Evolutionary conservation across 2,797 vertebrate genomes (phyloP), one percentile per base, ranked within the genome.

Genomic region (Gastrophryne carolinensis): DNA sequence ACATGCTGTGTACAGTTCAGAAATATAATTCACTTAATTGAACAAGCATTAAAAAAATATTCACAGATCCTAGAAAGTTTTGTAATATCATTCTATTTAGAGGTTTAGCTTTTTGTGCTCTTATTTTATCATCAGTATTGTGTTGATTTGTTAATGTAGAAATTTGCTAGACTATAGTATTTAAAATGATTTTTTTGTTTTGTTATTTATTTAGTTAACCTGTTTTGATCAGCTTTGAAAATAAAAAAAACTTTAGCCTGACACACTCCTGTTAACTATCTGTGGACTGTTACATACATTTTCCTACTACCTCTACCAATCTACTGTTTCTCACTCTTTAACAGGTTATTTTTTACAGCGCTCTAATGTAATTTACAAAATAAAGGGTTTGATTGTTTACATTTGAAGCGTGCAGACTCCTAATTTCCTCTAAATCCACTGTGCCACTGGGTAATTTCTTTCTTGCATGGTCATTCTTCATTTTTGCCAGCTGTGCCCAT

Each of bases 281-380:
- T 87, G 85, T 85, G 89, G 91, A 93, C 92, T 94, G 92, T 94
- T 92, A 92, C 91, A 87, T 90, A 90, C 89, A 91, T 92, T 90
- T 84, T 89, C 93, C 94, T 83, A 94, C 95, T 95, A 95, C 95
- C 75, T 98, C 94, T 93, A 84, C 92, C 91, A 86, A 80, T 84
- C 87, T 94, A 89, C 92, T 92, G 90, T 93, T 83, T 91, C 91
- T 93, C 92, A 86, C 91, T 92, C 90, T 91, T 91, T 91, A 90
- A 87, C 83, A 84, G 82, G 86, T 80, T 80, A 86, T 88, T 90
- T 93, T 93, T 90, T 91, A 93, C 91, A 91, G 94, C 90, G 91
- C 94, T 93, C 91, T 90, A 86, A 91, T 91, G 92, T 93, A 89
- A 93, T 93, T 89, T 92, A 92, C 94, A 95, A 93, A 96, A 93